Base-by-base conservation (phyloP, 2,797 vertebrate genomes). In the Sebastolobus alascanus region DNA sequence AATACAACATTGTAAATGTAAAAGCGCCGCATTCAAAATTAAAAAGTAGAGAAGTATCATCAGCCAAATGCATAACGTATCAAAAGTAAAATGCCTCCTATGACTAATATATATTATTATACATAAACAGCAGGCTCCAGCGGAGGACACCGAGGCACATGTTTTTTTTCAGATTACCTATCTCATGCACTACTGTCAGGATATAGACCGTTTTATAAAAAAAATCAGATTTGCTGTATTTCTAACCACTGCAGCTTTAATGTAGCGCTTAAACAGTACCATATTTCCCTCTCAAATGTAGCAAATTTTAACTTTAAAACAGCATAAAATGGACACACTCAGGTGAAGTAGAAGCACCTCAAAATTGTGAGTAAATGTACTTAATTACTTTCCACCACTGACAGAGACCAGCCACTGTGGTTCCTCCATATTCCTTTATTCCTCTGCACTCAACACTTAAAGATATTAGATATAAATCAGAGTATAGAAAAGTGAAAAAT, bases 351-450 rank as follows among this genome's bases (percentile, higher is more conserved):
- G 38, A 40, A 40, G 38, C 38, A 40, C 13, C 38, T 40, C 13
- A 40, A 40, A 40, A 40, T 12, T 13, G 38, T 40, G 38, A 40
- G 38, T 40, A 40, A 33, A 72, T 13, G 3, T 33, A 33, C 10
- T 75, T 27, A 14, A 33, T 55, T 29, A 35, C 8, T 71, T 40
- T 67, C 5, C 4, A 33, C 3, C 16, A 64, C 6, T 43, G 22
- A 68, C 4, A 18, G 33, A 70, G 11, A 52, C 1, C 14, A 59
- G 20, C 20, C 63, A 33, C 7, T 55, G 2, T 3, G 16, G 12
- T 76, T 77, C 27, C 22, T 70, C 37, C 9, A 43, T 40, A 31
- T 79, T 82, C 22, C 12, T 79, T 86, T 74, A 80, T 82, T 85
- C 12, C 22, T 71, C 8, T 52, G 58, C 16, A 20, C 6, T 75